Base-by-base conservation (phyloP, 2,113 vertebrate species). In the Ariopsis seemanni region DNA sequence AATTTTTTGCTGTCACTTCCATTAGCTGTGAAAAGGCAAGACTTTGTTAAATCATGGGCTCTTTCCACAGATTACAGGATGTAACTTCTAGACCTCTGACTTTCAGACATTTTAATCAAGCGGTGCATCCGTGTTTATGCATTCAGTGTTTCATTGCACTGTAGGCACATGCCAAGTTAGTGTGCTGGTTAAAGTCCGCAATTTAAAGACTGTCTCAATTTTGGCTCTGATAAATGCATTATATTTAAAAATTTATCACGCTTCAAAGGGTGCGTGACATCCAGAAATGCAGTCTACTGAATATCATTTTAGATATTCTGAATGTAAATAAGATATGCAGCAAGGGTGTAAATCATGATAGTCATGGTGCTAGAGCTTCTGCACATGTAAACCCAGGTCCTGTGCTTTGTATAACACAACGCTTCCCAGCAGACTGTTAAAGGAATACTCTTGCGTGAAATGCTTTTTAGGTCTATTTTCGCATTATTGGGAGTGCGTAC, bases 1-100 rank as follows among this genome's bases (percentile, higher is more conserved):
- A 99, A 97, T 93, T 99, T 99, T 94, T 99, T 99, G 93, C 94
- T 98, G 94, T 99, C 98, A 91, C 97, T 97, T 92, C 98, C 98
- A 93, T 99, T 99, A 60, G 97, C 98, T 99, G 93, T 91, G 95
- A 57, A 95, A 12, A 53, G 22, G 20, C 42, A 25, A 25, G 48
- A n/a, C 52, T 52, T 25, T 22, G 42, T 52, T 50, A 50, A 50
- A 75, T 52, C 20, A 9, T 3, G 9, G 17, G 71, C 71, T 74
- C 17, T 48, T 8, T 2, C 20, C 4, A 52, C 18, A 52, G 22
- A n/a, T 48, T 74, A 74, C 22, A 12, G 72, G 12, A 25, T 1
- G 20, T 12, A 52, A 25, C 42, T 6, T 77, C 48, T 14, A 52
- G 1, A 25, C 42, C 52, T 74, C 9, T 9, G 34, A 17, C 17